These are phyloP conservation scores for Aeoliscus strigatus DNA, from an alignment of 2,797 vertebrate genomes.

Conservation along the genomic window DNA sequence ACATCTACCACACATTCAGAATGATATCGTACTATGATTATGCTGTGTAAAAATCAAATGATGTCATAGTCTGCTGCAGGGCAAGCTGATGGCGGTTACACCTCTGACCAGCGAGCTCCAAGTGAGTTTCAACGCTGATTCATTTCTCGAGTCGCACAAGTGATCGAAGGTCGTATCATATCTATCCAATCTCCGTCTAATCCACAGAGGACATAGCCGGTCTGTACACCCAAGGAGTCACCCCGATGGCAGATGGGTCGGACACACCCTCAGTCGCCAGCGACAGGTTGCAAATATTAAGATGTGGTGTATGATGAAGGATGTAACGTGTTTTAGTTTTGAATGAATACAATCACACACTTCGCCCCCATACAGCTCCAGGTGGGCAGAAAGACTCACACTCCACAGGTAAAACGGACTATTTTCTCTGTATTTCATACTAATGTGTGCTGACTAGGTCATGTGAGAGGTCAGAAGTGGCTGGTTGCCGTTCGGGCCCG, in stretches of 20 bases:
- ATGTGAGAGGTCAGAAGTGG: too few relatives aligned
- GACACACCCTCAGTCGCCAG: constrained; percentile 18
- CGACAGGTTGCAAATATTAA: constrained; percentile 59
- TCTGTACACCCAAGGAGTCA: constrained; percentile 73
- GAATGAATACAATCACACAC: background rate
- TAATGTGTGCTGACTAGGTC: too few relatives aligned
- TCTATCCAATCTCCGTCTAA: too few relatives aligned
- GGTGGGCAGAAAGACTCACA: constrained; percentile 71
- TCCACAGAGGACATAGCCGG: constrained; percentile 67
- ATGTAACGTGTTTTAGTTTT: background rate
- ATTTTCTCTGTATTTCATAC: too few relatives aligned
- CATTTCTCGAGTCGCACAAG: too few relatives aligned
- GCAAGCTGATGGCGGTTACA: constrained; percentile 52
- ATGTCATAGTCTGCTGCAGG: constrained; percentile 73
- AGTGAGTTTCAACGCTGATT: too few relatives aligned
- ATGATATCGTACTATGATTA: too few relatives aligned
- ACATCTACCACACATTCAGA: background rate
- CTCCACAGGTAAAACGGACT: constrained; percentile 79
- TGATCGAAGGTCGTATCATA: too few relatives aligned
- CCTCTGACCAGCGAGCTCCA: constrained; percentile 25
- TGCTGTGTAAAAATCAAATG: background rate
- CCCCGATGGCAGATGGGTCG: constrained; percentile 14
- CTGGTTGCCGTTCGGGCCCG: too few relatives aligned
- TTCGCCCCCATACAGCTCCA: constrained; percentile 43
- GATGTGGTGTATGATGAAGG: background rate